A percentile compares a stretch with the other conserved stretches of the same genome.
phyloP scores from a whole-genome alignment of 2,888 invertebrate genomes.

The Tupiocoris notatus region DNA sequence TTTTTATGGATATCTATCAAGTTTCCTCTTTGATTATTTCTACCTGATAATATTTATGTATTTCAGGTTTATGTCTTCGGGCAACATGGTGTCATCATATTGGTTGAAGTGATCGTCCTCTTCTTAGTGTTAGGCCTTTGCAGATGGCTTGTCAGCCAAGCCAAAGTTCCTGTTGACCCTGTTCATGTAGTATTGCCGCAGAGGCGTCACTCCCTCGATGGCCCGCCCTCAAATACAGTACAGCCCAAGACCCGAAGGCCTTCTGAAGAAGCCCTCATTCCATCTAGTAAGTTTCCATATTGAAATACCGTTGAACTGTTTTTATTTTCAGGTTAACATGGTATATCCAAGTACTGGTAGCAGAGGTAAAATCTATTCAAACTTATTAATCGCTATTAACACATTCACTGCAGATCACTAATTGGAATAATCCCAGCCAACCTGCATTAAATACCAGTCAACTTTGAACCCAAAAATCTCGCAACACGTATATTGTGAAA shows the following conservation, averaged over 20 bases:
- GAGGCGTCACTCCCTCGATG: constrained; percentile 57
- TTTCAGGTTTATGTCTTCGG: constrained; percentile 50
- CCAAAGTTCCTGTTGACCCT: constrained; percentile 43
- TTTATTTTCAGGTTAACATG: no score
- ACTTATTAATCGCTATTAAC: no score
- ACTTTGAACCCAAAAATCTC: no score
- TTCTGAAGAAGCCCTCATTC: constrained; percentile 61
- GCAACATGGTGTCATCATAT: constrained; percentile 53
- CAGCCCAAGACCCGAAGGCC: constrained; percentile 65
- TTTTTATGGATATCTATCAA: no score
- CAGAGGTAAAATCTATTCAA: no score
- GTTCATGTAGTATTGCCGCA: constrained; percentile 46
- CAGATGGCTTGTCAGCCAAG: constrained; percentile 52
- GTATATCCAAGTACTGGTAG: no score
- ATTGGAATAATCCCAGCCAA: no score
- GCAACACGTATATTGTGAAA: no score
- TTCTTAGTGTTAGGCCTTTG: constrained; percentile 56
- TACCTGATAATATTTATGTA: no score
- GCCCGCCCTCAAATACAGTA: constrained; percentile 57
- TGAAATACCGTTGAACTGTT: no score
- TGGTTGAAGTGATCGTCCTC: constrained; percentile 52
- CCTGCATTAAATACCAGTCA: no score
- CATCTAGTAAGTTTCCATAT: constrained; percentile 44
- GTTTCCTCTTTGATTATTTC: neutral
- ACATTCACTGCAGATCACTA: no score